Evolutionary conservation across 2,797 vertebrate genomes (phyloP).

Genomic region (Salarias fasciatus): DNA sequence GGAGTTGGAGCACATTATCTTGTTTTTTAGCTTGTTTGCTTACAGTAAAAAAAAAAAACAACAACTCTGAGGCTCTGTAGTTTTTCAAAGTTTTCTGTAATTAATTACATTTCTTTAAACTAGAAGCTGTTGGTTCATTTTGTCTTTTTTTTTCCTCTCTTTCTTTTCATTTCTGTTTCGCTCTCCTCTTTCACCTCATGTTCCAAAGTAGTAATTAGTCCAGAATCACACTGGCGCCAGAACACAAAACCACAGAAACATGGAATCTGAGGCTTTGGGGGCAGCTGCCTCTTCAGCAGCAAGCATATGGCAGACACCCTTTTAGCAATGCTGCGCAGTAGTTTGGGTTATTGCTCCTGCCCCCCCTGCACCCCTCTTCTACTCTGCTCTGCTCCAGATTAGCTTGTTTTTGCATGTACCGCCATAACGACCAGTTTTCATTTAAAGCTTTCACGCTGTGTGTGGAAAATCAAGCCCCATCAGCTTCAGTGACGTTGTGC

Average conservation of each 20-base stretch:
- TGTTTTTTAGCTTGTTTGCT: neutral
- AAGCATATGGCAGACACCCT: conserved; percentile 61
- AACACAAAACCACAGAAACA: conserved; percentile 57
- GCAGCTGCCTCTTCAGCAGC: conserved; percentile 58
- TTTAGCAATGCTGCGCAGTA: conserved; percentile 49
- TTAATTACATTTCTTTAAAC: conserved; percentile 7
- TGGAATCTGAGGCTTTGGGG: conserved; percentile 53
- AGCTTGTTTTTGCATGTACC: conserved; percentile 41
- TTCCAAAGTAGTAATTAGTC: conserved; percentile 71
- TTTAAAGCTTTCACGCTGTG: conserved; percentile 9
- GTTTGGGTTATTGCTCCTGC: conserved; percentile 38
- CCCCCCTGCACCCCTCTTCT: neutral
- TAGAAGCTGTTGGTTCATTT: neutral
- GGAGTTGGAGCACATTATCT: conserved; percentile 1
- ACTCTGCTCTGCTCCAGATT: conserved; percentile 38
- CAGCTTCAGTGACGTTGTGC: no score
- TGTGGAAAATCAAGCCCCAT: no score
- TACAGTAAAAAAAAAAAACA: neutral
- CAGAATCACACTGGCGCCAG: conserved; percentile 50
- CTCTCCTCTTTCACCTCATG: conserved; percentile 22
- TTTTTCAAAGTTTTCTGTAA: neutral
- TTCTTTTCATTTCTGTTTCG: neutral
- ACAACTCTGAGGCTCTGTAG: neutral
- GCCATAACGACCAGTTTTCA: conserved; percentile 21
- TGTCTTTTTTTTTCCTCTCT: conserved; percentile 2